Conservation (phyloP, 2,797 vertebrate species). For the Adrianichthys oophorus region DNA sequence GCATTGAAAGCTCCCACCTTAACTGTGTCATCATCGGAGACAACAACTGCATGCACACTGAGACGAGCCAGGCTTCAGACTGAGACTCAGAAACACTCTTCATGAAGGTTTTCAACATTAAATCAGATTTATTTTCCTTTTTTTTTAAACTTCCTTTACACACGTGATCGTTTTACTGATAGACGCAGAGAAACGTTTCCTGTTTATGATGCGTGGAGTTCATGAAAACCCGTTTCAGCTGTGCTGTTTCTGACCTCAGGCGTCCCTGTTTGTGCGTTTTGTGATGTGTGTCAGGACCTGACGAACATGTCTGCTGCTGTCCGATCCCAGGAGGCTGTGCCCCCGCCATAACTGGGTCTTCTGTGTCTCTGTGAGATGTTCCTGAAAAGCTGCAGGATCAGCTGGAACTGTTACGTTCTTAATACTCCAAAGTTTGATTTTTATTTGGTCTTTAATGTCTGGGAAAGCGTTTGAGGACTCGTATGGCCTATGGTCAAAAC, state of each 20-base stretch:
- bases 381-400: neutral
- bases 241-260: too few species aligned
- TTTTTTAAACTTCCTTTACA: too few species aligned
- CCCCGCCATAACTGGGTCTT: constrained; percentile 5
- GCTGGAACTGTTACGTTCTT: neutral
- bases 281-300: too few species aligned
- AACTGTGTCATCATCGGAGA: constrained; percentile 75
- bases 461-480: constrained; percentile 15
- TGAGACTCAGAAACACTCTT: neutral
- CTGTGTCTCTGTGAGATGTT: constrained; percentile 8
- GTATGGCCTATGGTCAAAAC: constrained; percentile 63
- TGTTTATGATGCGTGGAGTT: too few species aligned
- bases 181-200: too few species aligned
- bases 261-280: too few species aligned
- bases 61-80: constrained; percentile 3
- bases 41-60: constrained; percentile 68
- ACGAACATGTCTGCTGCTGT: constrained; percentile 2
- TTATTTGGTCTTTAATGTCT: neutral
- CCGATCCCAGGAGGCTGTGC: neutral
- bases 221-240: too few species aligned
- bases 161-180: too few species aligned
- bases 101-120: too few species aligned
- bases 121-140: too few species aligned
- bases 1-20: constrained; percentile 58
- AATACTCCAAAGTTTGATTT: too few species aligned